Conservation (phyloP, 2,888 invertebrate genomes). For the Meandrusa payeni region DNA sequence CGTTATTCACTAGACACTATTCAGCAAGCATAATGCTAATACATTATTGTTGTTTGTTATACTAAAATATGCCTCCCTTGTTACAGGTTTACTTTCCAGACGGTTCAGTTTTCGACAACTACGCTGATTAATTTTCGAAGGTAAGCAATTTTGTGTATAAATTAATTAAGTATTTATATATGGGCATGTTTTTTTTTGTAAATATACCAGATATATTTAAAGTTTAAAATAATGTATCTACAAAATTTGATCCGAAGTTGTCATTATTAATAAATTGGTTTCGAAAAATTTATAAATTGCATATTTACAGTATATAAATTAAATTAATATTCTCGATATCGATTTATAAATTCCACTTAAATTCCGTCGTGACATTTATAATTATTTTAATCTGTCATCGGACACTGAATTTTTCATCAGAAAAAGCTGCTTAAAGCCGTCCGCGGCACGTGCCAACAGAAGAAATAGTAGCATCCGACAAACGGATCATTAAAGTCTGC, state of each 20-base stretch:
- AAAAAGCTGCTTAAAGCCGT: conserved; percentile 49
- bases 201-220: no score
- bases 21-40: conserved; percentile 31
- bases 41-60: conserved; percentile 27
- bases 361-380: conserved; percentile 4
- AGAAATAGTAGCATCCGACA: conserved; percentile 59
- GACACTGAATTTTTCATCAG: conserved; percentile 46
- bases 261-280: not conserved
- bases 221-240: no score
- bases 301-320: no score
- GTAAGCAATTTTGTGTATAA: conserved; percentile 2
- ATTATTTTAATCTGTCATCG: conserved; percentile 32
- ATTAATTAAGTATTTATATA: no score
- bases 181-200: no score
- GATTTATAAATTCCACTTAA: conserved; percentile 2
- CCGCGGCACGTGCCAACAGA: conserved; percentile 50
- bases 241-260: no score
- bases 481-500: conserved; percentile 68
- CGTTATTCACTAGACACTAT: conserved; percentile 55
- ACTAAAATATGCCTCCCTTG: conserved; percentile 38
- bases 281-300: no score
- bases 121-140: not conserved
- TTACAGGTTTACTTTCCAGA: conserved; percentile 44
- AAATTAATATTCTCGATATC: no score
- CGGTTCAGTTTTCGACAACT: not conserved